Evolutionary conservation across 2,113 vertebrate species (phyloP).

Genomic region (Eclectus roratus): DNA sequence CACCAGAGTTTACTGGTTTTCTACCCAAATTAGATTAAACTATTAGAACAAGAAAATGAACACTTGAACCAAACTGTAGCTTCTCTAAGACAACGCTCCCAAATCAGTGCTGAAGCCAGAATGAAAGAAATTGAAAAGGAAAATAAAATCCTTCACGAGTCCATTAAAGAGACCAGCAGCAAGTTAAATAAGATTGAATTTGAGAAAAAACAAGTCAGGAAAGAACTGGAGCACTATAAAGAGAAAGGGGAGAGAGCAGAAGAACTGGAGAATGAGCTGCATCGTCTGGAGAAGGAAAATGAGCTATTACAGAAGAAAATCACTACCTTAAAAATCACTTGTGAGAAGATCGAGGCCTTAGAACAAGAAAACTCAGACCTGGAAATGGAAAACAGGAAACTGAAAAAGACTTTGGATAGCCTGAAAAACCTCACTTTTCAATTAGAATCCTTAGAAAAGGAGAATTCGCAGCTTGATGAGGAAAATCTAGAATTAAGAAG

Average conservation of each 20-base stretch:
- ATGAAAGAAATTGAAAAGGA: slow-evolving; percentile 96
- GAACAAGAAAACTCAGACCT: slow-evolving; percentile 92
- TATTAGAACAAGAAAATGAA: slow-evolving; percentile 94
- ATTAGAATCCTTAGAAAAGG: slow-evolving; percentile 91
- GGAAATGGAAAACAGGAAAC: slow-evolving; percentile 88
- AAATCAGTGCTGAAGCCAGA: slow-evolving; percentile 92
- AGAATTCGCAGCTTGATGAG: slow-evolving; percentile 91
- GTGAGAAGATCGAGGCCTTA: slow-evolving; percentile 89
- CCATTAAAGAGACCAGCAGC: slow-evolving; percentile 92
- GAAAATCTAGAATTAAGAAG: slow-evolving; percentile 92
- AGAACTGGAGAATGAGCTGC: slow-evolving; percentile 87
- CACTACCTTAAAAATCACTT: slow-evolving; percentile 89
- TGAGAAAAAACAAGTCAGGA: slow-evolving; percentile 90
- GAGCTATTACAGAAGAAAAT: slow-evolving; percentile 92
- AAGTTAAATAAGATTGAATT: slow-evolving; percentile 94
- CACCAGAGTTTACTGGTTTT: not conserved
- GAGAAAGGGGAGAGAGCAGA: slow-evolving; percentile 92
- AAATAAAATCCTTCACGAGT: slow-evolving; percentile 94
- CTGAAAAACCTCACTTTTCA: slow-evolving; percentile 89
- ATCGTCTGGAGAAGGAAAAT: slow-evolving; percentile 88
- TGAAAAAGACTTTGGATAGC: slow-evolving; percentile 90
- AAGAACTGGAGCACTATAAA: slow-evolving; percentile 90
- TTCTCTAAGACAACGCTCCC: slow-evolving; percentile 90
- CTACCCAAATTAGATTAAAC: slow-evolving; percentile 81
- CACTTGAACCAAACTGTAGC: slow-evolving; percentile 89